Conservation (phyloP, 2,797 vertebrate genomes). For the Rhabdophis nuchalis region DNA sequence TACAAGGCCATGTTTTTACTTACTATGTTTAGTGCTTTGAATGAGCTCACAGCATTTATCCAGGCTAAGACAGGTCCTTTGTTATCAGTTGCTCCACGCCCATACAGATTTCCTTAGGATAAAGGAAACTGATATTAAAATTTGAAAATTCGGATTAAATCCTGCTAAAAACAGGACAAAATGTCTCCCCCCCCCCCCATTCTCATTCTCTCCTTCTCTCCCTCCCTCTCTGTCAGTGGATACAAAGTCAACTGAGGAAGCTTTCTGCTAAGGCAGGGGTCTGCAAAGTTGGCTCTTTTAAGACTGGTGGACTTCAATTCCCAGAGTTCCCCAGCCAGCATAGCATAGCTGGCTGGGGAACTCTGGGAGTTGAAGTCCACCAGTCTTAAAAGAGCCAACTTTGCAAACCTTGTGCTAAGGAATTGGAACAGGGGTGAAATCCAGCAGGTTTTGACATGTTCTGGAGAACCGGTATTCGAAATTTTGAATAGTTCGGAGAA, state of each 20-base stretch:
- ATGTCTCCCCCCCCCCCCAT: too few species aligned
- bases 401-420: too few species aligned
- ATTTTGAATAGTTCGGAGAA: too few species aligned
- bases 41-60: conserved; percentile 83
- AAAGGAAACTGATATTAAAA: conserved; percentile 20
- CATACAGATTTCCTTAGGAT: conserved; percentile 84
- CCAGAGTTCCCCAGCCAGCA: too few species aligned
- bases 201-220: background rate
- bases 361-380: too few species aligned
- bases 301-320: too few species aligned
- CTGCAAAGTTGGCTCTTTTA: too few species aligned
- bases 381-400: too few species aligned
- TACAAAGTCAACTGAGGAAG: background rate
- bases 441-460: too few species aligned
- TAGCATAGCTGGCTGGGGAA: too few species aligned
- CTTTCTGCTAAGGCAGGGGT: background rate
- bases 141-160: background rate
- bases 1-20: conserved; percentile 33
- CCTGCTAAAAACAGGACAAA: background rate
- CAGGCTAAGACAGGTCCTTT: conserved; percentile 91
- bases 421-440: too few species aligned
- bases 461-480: too few species aligned
- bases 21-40: conserved; percentile 79
- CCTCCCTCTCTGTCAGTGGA: background rate
- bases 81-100: conserved; percentile 88